Conservation (phyloP, 2,888 invertebrate genomes). For the Thalpophila matura region DNA sequence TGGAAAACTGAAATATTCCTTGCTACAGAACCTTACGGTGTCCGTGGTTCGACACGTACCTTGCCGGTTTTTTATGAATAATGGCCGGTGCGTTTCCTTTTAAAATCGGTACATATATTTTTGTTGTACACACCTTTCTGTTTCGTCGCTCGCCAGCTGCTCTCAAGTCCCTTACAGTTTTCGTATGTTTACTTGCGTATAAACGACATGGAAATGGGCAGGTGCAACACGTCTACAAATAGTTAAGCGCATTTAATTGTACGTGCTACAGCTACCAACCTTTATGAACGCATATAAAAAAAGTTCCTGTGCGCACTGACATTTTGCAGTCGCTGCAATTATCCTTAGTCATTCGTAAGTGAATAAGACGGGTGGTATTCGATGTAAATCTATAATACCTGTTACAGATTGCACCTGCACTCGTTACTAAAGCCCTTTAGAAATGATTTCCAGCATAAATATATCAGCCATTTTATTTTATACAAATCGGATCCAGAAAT, state of each 20-base stretch:
- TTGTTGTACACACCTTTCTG: slow-evolving; percentile 19
- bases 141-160: slow-evolving; percentile 50
- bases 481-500: slow-evolving; percentile 24
- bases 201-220: slow-evolving; percentile 40
- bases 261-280: slow-evolving; percentile 20
- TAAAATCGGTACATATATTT: slow-evolving; percentile 14
- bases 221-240: slow-evolving; percentile 51
- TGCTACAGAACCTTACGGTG: no score
- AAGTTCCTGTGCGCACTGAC: slow-evolving; percentile 24
- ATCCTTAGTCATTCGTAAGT: slow-evolving; percentile 50
- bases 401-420: slow-evolving; percentile 44
- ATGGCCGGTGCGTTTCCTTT: slow-evolving; percentile 22
- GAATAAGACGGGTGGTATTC: slow-evolving; percentile 54
- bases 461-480: slow-evolving; percentile 21
- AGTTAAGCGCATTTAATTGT: slow-evolving; percentile 39
- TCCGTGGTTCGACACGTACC: no score
- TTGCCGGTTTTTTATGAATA: slow-evolving; percentile 37
- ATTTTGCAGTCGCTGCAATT: slow-evolving; percentile 45
- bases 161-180: slow-evolving; percentile 19
- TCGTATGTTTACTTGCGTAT: slow-evolving; percentile 20
- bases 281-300: slow-evolving; percentile 42
- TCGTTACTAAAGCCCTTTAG: slow-evolving; percentile 3
- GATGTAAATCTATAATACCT: slow-evolving; percentile 33
- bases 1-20: no score
- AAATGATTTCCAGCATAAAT: slow-evolving; percentile 2